Conservation (phyloP, 2,113 vertebrate genomes). For the Cynopterus brachyotis region DNA sequence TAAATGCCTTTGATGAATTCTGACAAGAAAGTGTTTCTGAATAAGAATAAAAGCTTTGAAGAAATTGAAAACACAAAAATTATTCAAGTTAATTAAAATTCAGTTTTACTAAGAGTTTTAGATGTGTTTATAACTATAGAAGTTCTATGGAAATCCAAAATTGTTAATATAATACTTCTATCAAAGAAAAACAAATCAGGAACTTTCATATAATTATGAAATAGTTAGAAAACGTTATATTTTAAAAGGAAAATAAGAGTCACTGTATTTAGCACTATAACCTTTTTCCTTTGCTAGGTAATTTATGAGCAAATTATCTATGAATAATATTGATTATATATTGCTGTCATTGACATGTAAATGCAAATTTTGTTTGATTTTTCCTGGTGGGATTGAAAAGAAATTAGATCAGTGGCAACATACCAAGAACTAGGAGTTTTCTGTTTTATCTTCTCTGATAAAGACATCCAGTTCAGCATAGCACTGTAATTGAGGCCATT, state of each 20-base stretch:
- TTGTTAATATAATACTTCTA: not conserved
- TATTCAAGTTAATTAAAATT: conserved; percentile 24
- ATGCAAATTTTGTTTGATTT: not conserved
- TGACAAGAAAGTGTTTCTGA: not conserved
- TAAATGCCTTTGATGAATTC: not conserved
- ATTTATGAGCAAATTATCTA: not conserved
- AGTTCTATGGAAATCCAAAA: not conserved
- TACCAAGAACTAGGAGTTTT: not conserved
- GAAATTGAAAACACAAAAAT: not conserved
- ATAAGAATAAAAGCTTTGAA: conserved; percentile 12
- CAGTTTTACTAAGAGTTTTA: not conserved
- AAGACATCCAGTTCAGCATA: not conserved
- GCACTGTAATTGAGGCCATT: not conserved
- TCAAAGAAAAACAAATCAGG: not conserved
- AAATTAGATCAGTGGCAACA: not conserved
- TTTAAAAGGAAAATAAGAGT: not conserved
- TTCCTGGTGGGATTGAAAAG: not conserved
- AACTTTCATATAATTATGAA: not conserved
- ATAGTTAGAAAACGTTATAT: not conserved
- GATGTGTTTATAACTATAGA: not conserved
- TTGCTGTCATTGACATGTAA: not conserved
- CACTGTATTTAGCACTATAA: not conserved
- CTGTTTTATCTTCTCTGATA: not conserved
- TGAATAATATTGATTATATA: not conserved
- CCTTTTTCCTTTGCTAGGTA: not conserved